Base-by-base conservation (phyloP, 1,140 invertebrate genomes). In the Drosophila pallidifrons region DNA sequence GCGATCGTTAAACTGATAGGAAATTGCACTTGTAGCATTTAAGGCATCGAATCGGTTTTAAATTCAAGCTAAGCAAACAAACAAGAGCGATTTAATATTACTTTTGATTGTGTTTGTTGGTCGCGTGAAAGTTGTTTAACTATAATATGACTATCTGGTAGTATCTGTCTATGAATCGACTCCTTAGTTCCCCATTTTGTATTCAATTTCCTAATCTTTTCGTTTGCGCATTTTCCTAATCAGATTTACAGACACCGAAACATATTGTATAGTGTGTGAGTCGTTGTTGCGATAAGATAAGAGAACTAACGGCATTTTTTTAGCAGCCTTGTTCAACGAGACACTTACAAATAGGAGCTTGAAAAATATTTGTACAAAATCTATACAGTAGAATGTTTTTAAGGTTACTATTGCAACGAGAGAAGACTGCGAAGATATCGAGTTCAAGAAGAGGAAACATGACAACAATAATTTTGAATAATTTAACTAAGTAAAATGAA, bases 281-380 rank as follows among this genome's bases (percentile, higher is more conserved):
- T 30, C 25, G 25, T 13, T 2, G 11, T 2, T 1, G 16, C 38
- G 65, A 68, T 68, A 43, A 68, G 66, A 68, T 60, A 68, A 51
- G 30, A 38, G 0, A 16, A 35, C 45, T 38, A 54, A 45, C 63
- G 20, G 28, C 20, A 25, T 25, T 25, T 25, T 25, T 46, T 46
- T 38, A 38, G 2, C 8, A 16, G 25, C 11, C 11, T 25, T 25
- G 3, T 30, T 30, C 2, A 28, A 28, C 11, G 25, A 30, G 5
- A 52, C 54, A 38, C 46, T 67, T 55, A 65, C 47, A 57, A 57
- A 41, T 63, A 61, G 57, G 57, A 6, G 11, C 25, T 47, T 16
- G 7, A 28, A 80, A 80, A 75, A 8, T 45, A 47, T 10, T 6
- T 30, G 25, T 3, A 60, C 10, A 5, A 60, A 47, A 55, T 49